Evolutionary conservation across 2,888 invertebrate genomes (phyloP), one percentile per base, ranked within the genome.

Genomic region (Caenorhabditis sp.): DNA sequence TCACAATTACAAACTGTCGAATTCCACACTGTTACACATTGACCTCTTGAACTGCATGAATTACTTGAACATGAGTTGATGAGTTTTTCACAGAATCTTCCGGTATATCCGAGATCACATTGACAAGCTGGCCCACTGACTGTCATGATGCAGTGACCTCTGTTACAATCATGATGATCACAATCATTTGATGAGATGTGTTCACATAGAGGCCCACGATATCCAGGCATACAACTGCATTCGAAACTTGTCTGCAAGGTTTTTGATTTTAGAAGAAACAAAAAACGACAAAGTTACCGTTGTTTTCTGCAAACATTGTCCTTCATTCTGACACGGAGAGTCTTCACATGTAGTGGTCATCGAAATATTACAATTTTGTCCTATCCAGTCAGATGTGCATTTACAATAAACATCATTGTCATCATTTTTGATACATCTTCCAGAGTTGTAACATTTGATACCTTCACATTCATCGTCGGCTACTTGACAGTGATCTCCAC

Each of bases 321-420:
- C 73, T 27, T 57, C 65, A 50, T 73, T 73, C 24, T 73, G 73
- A 27, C 73, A 73, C n/a, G 73, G 73, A 0, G 68, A 62, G 49
- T 73, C 62, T n/a, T 43, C 21, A 54, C 62, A 66, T 23, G 8
- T 55, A 3, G 31, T 63, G 0, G 62, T 61, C 12, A 61, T 54
- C 12, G 74, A 65, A 10, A 80, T 62, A 49, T 82, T 77, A 53
- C 84, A 84, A 23, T 67, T 26, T 23, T 78, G 73, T 31, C 85
- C 85, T 54, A 70, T 76, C 68, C 78, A 83, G 8, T 68, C 72
- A 3, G 58, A 64, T 2, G 59, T 57, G 64, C 86, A 86, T 61
- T 77, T 60, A 58, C 86, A 86, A 1, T 62, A 58, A 24, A 77
- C 64, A 12, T 64, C 71, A 14, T 43, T 43, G 1, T 69, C 75